Percentiles rank a stretch among this genome's conserved stretches.
phyloP scores from a whole-genome alignment of 1,140 invertebrate genomes.

The Drosophila setifemur region DNA sequence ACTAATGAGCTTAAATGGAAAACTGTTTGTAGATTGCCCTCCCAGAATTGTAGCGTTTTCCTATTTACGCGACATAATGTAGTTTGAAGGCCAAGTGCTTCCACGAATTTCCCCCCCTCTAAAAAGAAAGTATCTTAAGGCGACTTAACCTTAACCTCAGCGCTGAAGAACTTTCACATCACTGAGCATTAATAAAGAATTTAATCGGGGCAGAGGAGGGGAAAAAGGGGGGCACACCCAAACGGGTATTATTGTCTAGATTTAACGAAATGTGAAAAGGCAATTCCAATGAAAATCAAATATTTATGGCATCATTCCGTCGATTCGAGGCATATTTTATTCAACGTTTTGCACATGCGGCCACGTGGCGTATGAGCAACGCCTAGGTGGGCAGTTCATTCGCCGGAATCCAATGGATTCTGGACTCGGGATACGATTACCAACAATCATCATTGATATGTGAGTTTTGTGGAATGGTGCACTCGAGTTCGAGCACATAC shows the following conservation, averaged over 20 bases:
- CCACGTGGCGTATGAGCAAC: too few relatives aligned
- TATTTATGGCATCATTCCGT: conserved; percentile 27
- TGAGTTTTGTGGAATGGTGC: conserved; percentile 1
- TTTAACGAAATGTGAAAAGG: conserved; percentile 44
- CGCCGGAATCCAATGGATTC: too few relatives aligned
- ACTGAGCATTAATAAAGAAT: conserved; percentile 25
- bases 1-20: too few relatives aligned
- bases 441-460: conserved; percentile 30
- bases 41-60: too few relatives aligned
- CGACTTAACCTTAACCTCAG: conserved; percentile 22
- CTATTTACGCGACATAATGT: too few relatives aligned
- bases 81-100: too few relatives aligned
- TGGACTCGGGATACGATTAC: too few relatives aligned
- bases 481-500: too few relatives aligned
- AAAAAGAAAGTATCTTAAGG: background rate
- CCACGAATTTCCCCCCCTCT: too few relatives aligned
- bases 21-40: too few relatives aligned
- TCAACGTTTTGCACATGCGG: conserved; percentile 16
- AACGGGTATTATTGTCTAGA: conserved; percentile 33
- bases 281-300: conserved; percentile 40
- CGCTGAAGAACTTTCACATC: conserved; percentile 24
- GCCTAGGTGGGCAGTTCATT: too few relatives aligned
- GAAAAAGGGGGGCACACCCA: background rate
- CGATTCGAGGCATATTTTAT: conserved; percentile 22
- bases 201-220: conserved; percentile 10